Base-by-base conservation (phyloP, 2,113 vertebrate species). In the Pachycephala philippinensis region DNA sequence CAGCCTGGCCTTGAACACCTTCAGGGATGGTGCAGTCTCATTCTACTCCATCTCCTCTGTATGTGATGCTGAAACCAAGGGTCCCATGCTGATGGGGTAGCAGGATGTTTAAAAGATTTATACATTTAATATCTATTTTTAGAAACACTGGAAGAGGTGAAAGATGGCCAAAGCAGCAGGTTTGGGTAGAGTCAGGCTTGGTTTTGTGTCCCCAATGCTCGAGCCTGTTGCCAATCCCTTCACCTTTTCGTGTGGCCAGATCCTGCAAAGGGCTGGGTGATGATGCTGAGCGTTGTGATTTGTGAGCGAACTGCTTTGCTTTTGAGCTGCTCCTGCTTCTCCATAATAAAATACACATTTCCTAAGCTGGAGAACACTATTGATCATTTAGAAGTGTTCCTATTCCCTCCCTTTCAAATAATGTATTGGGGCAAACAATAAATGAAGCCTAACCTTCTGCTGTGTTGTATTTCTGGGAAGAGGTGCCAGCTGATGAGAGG, bases 141-240 rank as follows among this genome's bases (percentile, higher is more conserved):
- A 52, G 40, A 83, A 80, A 31, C 3, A 14, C 11, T 37, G 10
- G 13, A n/a, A 47, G 24, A 56, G 42, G 30, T 23, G 37, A 54
- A 49, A 66, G 35, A 30, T 35, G 39, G 24, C 23, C 7, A 13
- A 44, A 84, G n/a, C 31, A 82, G 52, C 26, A 63, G 15, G 7
- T 33, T 84, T 78, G 47, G 12, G 24, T 30, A n/a, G 31, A 81
- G 7, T 30, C 10, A 22, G 24, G 8, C 5, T 2, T n/a, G 23
- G 9, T 1, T 82, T 87, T 66, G 13, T 78, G 66, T 2, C 15
- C 7, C 3, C 6, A 3, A 4, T n/a, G 60, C 74, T 78, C 0
- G 0, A 74, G 18, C 47, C 44, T 14, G 9, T 75, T 54, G 66
- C 37, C 76, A 20, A 20, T 50, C 54, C 22, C 63, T 84, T 19